These are phyloP conservation scores for Moxostoma hubbsi DNA, from an alignment of 2,797 vertebrate genomes.

Conservation along the genomic window DNA sequence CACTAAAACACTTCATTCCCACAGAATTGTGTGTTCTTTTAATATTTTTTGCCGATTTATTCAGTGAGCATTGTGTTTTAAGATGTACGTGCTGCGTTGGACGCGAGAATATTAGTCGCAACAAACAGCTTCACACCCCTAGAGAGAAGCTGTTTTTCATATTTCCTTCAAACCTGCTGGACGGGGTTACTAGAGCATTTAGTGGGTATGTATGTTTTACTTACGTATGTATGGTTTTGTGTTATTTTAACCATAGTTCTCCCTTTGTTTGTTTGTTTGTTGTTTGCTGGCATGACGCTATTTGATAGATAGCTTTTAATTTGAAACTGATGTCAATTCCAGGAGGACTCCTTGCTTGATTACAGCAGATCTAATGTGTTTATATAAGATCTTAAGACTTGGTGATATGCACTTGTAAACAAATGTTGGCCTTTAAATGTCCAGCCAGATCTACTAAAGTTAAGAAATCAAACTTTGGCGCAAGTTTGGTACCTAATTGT, in stretches of 20 bases:
- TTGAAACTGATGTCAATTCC: constrained; percentile 1
- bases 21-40: neutral
- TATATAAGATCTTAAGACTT: neutral
- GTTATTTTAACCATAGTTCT: too few relatives aligned
- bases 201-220: neutral
- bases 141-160: neutral
- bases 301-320: neutral
- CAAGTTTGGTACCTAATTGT: neutral
- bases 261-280: too few relatives aligned
- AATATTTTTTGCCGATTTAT: neutral
- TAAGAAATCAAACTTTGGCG: neutral
- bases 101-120: neutral
- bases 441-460: neutral
- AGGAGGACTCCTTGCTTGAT: neutral
- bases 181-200: neutral
- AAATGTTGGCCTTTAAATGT: neutral
- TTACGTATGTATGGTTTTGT: too few relatives aligned
- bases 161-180: neutral
- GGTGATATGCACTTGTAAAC: neutral
- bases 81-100: neutral
- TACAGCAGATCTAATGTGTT: neutral
- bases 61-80: neutral
- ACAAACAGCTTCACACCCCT: too few relatives aligned
- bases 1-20: neutral
- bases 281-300: too few relatives aligned